phyloP scores from a whole-genome alignment of 1,140 invertebrate species.

The Eufriesea mexicana region DNA sequence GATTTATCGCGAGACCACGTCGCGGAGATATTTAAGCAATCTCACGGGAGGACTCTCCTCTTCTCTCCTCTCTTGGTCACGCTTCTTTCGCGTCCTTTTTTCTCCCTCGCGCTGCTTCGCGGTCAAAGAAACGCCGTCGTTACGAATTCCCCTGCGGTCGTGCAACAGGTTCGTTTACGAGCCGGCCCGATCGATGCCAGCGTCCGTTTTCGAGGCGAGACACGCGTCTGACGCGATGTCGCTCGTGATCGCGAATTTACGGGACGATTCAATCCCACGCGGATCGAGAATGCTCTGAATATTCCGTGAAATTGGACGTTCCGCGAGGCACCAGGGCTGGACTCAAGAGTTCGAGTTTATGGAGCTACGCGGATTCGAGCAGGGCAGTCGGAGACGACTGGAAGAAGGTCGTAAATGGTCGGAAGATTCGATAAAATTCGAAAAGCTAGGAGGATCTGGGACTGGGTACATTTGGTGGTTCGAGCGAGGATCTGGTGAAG shows the following conservation, averaged over 20 bases:
- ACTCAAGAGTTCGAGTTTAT: neutral
- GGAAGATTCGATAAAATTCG: neutral
- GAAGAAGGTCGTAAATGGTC: neutral
- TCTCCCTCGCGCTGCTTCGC: neutral
- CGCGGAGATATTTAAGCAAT: slow-evolving; percentile 44
- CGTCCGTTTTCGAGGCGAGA: neutral
- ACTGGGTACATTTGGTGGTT: no score
- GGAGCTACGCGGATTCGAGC: no score
- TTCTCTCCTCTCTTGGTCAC: no score
- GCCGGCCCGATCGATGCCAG: neutral
- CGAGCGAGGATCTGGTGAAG: no score
- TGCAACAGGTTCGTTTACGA: slow-evolving; percentile 45
- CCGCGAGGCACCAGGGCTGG: no score
- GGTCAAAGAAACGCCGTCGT: neutral
- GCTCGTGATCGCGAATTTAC: neutral
- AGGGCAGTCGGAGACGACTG: no score
- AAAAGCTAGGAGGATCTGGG: neutral
- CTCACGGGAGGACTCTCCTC: neutral
- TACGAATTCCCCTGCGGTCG: slow-evolving; percentile 14
- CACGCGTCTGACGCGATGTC: neutral
- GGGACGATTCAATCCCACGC: slow-evolving; percentile 9
- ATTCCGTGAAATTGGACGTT: neutral
- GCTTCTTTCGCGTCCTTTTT: no score
- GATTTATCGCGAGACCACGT: slow-evolving; percentile 37
- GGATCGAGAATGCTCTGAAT: neutral